These are phyloP conservation scores for Mnemiopsis leidyi DNA, from an alignment of 37 sponge, comb jelly and placozoan genomes.

Conservation along the genomic window DNA sequence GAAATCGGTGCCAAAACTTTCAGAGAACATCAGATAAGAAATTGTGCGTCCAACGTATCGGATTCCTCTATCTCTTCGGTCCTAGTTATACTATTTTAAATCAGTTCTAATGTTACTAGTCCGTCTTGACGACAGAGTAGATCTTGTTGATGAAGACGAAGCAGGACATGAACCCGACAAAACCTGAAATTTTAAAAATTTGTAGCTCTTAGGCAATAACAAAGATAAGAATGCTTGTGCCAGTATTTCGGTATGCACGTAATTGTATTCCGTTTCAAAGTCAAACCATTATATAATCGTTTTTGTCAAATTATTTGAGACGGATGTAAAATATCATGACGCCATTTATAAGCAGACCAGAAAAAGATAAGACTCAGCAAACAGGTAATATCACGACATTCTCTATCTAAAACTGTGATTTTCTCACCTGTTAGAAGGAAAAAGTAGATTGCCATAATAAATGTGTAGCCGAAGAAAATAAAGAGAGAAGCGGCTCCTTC, in stretches of 20 bases:
- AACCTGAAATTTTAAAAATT: slow-evolving; percentile 69
- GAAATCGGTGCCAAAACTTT: not conserved
- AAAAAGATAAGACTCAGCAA: too few species aligned
- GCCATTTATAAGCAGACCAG: too few species aligned
- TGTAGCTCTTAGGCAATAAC: too few species aligned
- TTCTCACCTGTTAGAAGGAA: slow-evolving; percentile 85
- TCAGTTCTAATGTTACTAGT: slow-evolving; percentile 66
- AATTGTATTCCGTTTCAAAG: too few species aligned
- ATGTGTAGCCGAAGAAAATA: slow-evolving; percentile 95
- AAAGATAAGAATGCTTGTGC: too few species aligned
- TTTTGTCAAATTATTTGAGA: too few species aligned
- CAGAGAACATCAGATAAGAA: not conserved
- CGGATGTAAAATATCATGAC: too few species aligned
- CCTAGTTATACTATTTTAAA: not conserved
- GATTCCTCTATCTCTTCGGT: not conserved
- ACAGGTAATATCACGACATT: not conserved
- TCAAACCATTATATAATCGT: too few species aligned
- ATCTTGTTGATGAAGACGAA: slow-evolving; percentile 90
- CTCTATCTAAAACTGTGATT: not conserved
- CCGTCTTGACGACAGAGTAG: slow-evolving; percentile 96
- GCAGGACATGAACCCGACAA: slow-evolving; percentile 87
- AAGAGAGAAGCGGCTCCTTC: slow-evolving; percentile 76
- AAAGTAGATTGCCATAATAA: slow-evolving; percentile 84
- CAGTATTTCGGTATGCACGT: too few species aligned
- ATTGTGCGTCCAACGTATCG: not conserved